phyloP scores from a whole-genome alignment of 1,140 invertebrate species.

The Penaeus japonicus region DNA sequence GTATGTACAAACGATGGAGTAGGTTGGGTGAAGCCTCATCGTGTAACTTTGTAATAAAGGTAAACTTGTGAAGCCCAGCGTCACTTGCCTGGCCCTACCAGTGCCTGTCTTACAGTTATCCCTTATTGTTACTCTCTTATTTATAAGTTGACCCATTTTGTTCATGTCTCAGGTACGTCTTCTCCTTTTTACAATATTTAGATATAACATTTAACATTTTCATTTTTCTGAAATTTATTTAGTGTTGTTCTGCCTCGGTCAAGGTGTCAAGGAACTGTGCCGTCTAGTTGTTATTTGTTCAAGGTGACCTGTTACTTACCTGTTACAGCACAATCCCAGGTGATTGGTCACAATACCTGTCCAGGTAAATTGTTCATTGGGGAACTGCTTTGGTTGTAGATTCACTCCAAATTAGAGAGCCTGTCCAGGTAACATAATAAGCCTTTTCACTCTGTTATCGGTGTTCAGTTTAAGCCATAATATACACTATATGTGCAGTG shows the following conservation, averaged over 20 bases:
- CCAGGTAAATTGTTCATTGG: no score
- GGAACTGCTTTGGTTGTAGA: no score
- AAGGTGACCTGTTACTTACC: no score
- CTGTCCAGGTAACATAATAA: no score
- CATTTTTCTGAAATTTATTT: slow-evolving; percentile 3
- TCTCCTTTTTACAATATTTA: slow-evolving; percentile 47
- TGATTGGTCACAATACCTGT: no score
- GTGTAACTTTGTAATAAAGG: not conserved
- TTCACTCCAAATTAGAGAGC: no score
- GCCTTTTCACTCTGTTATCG: no score
- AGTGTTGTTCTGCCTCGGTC: not conserved
- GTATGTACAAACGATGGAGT: slow-evolving; percentile 48
- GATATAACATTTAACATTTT: slow-evolving; percentile 44
- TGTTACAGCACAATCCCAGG: no score
- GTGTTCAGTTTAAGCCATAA: no score
- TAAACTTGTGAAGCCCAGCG: slow-evolving; percentile 1
- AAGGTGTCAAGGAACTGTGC: no score
- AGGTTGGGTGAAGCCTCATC: slow-evolving; percentile 15
- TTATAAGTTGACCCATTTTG: slow-evolving; percentile 30
- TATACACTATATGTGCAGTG: no score
- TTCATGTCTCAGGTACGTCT: slow-evolving; percentile 42
- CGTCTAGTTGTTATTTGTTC: no score
- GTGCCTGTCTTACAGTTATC: not conserved
- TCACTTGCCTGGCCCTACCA: slow-evolving; percentile 11
- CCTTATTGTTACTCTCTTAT: not conserved